Evolutionary conservation across 2,797 vertebrate genomes (phyloP).

Genomic region (Anomalospiza imberbis): DNA sequence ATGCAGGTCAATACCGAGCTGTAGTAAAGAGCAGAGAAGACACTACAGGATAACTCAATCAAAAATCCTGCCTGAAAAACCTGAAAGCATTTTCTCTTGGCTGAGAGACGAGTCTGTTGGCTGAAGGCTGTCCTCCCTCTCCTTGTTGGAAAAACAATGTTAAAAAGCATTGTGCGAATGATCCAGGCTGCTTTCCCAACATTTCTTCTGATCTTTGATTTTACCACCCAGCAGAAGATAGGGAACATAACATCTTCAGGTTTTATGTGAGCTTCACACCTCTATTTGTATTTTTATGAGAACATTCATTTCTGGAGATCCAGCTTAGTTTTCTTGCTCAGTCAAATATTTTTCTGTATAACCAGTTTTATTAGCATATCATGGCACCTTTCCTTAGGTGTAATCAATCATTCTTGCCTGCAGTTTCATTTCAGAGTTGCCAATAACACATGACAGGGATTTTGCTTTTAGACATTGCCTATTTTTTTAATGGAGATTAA

Average conservation of each 20-base stretch:
- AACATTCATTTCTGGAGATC: neutral
- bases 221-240: neutral
- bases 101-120: neutral
- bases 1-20: neutral
- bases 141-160: neutral
- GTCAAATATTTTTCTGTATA: neutral
- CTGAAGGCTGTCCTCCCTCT: neutral
- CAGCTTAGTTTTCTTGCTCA: neutral
- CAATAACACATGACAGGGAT: constrained; percentile 2
- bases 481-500: constrained; percentile 36
- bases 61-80: neutral
- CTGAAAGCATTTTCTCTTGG: neutral
- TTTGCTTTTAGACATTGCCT: neutral
- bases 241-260: neutral
- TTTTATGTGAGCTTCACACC: neutral
- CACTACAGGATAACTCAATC: neutral
- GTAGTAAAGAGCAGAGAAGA: neutral
- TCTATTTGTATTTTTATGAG: neutral
- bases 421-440: constrained; percentile 17
- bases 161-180: neutral
- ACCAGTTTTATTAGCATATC: neutral
- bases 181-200: neutral
- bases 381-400: neutral
- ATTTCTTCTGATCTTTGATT: neutral
- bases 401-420: constrained; percentile 11